phyloP scores from a whole-genome alignment of 2,113 vertebrate species.

The Charina bottae region DNA sequence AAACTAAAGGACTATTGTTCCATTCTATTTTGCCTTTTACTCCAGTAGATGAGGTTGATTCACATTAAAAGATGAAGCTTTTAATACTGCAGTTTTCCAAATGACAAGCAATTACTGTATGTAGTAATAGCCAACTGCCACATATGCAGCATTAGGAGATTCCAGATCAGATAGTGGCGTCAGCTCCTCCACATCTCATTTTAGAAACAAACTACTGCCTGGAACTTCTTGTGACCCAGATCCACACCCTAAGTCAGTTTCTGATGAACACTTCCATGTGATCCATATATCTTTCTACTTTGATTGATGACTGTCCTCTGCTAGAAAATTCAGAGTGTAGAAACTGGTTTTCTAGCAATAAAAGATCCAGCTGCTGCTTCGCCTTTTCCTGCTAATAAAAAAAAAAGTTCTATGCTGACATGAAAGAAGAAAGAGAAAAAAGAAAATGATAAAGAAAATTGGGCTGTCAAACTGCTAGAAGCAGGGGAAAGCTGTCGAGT shows the following conservation, averaged over 20 bases:
- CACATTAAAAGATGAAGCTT: neutral
- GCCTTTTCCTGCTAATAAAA: neutral
- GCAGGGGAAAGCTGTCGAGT: neutral
- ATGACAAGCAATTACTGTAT: neutral
- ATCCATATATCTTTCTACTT: neutral
- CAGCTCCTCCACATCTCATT: neutral
- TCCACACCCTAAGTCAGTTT: neutral
- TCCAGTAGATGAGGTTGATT: neutral
- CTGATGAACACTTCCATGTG: neutral
- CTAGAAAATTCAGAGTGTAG: slow-evolving; percentile 34
- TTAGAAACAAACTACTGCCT: neutral
- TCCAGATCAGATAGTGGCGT: neutral
- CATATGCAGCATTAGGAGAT: neutral
- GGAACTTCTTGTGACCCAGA: slow-evolving; percentile 12
- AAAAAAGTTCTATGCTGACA: slow-evolving; percentile 23
- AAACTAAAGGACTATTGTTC: neutral
- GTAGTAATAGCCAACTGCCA: neutral
- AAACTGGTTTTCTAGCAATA: slow-evolving; percentile 42
- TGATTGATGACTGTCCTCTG: slow-evolving; percentile 42
- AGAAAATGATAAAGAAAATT: slow-evolving; percentile 43
- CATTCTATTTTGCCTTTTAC: neutral
- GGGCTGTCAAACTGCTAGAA: slow-evolving; percentile 12
- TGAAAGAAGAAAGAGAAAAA: slow-evolving; percentile 6
- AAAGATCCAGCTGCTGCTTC: slow-evolving; percentile 35
- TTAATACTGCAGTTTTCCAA: neutral